Conservation (phyloP, 2,888 invertebrate genomes). For the Scrobipalpa atriplicella region DNA sequence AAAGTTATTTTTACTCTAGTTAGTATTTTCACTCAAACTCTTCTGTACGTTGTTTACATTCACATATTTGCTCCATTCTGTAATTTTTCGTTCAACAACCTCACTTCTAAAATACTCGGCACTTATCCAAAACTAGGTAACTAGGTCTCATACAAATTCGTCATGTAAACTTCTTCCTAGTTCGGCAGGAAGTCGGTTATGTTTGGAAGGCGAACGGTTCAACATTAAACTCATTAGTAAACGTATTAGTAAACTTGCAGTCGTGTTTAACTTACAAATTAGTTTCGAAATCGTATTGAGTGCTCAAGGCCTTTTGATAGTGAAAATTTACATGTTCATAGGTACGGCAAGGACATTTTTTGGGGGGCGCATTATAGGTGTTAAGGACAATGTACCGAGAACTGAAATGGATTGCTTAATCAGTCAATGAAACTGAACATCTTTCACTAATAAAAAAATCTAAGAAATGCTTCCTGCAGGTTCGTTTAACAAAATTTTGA, state of each 20-base stretch:
- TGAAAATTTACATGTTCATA: constrained; percentile 5
- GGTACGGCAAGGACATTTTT: neutral
- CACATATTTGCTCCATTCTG: neutral
- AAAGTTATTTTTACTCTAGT: no score
- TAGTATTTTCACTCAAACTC: no score
- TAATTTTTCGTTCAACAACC: constrained; percentile 10
- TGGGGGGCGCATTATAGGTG: no score
- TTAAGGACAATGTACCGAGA: no score
- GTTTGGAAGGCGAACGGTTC: constrained; percentile 40
- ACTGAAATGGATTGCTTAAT: no score
- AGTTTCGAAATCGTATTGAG: constrained; percentile 26
- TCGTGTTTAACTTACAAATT: constrained; percentile 45
- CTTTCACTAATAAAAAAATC: no score
- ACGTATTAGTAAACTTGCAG: constrained; percentile 38
- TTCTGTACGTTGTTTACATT: neutral
- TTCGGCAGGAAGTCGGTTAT: constrained; percentile 54
- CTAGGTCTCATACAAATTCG: constrained; percentile 28
- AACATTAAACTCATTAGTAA: constrained; percentile 45
- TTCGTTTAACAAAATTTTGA: no score
- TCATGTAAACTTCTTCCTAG: constrained; percentile 31
- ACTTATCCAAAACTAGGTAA: constrained; percentile 21
- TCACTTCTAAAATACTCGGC: neutral
- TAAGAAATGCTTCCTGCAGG: no score
- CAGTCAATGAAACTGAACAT: no score
- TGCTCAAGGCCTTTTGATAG: constrained; percentile 8